phyloP scores from a whole-genome alignment of 2,797 vertebrate species.

The Lepilemur septentrionalis region DNA sequence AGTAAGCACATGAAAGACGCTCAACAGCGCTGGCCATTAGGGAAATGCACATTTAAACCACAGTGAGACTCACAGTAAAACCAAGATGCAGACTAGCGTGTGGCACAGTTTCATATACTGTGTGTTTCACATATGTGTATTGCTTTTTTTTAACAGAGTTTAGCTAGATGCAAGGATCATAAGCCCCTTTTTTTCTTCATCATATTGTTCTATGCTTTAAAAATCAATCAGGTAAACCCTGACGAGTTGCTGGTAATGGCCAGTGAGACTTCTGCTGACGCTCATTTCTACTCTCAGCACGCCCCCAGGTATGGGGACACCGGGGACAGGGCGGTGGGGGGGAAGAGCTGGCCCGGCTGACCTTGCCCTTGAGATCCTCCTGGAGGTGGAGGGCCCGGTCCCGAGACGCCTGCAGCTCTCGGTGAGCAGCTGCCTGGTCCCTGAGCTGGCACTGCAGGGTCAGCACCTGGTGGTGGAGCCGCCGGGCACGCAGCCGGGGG shows the following conservation, averaged over 20 bases:
- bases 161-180: too few relatives aligned
- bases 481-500: constrained; percentile 70
- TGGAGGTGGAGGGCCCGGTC: constrained; percentile 75
- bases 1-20: neutral
- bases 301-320: fast-evolving
- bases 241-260: fast-evolving
- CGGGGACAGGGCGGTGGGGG: fast-evolving
- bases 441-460: constrained; percentile 84
- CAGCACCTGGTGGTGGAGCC: constrained; percentile 78
- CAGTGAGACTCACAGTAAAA: neutral
- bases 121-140: too few relatives aligned
- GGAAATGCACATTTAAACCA: neutral
- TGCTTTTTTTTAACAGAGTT: neutral
- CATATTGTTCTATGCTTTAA: fast-evolving
- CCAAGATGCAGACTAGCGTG: neutral
- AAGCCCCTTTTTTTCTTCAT: neutral
- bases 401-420: constrained; percentile 21
- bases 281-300: neutral
- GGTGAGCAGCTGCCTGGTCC: constrained; percentile 74
- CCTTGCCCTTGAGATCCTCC: constrained; percentile 86
- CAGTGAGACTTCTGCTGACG: fast-evolving
- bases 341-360: constrained; percentile 20
- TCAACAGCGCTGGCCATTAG: neutral
- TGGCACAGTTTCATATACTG: neutral
- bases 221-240: too few relatives aligned